These are phyloP conservation scores for Zoanthus sansibaricus DNA, from an alignment of 92 coral and sea anemone genomes.

Conservation along the genomic window DNA sequence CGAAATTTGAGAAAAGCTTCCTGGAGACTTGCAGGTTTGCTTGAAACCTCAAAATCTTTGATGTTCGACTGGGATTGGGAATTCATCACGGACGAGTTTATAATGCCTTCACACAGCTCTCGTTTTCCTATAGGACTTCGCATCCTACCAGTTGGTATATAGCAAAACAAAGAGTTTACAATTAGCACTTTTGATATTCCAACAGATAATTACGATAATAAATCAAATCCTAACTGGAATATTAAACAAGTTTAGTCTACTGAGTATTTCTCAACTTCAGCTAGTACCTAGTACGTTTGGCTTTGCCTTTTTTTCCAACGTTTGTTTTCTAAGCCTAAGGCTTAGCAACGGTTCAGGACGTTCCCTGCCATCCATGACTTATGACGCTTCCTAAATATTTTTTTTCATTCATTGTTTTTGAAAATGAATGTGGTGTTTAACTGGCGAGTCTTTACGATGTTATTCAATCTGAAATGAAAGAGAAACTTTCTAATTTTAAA, in stretches of 20 bases:
- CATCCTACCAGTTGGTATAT: conserved; percentile 15
- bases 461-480: background rate
- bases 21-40: conserved; percentile 70
- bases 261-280: background rate
- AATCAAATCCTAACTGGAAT: too few relatives aligned
- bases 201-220: background rate
- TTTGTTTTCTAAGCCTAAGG: conserved; percentile 58
- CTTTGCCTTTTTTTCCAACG: background rate
- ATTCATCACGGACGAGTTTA: conserved; percentile 47
- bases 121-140: conserved; percentile 21
- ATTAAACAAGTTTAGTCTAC: too few relatives aligned
- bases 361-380: conserved; percentile 28
- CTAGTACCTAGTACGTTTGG: background rate
- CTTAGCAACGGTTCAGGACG: conserved; percentile 36
- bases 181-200: conserved; percentile 17
- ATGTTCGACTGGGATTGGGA: conserved; percentile 10
- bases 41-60: conserved; percentile 15
- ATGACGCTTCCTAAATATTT: background rate
- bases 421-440: background rate
- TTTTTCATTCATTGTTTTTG: background rate
- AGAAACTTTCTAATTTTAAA: background rate
- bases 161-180: background rate
- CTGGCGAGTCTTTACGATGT: background rate
- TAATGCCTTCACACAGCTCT: conserved; percentile 32
- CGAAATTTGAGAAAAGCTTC: conserved; percentile 93